These are phyloP conservation scores for Gambusia affinis DNA, from an alignment of 2,113 vertebrate species.

Conservation along the genomic window DNA sequence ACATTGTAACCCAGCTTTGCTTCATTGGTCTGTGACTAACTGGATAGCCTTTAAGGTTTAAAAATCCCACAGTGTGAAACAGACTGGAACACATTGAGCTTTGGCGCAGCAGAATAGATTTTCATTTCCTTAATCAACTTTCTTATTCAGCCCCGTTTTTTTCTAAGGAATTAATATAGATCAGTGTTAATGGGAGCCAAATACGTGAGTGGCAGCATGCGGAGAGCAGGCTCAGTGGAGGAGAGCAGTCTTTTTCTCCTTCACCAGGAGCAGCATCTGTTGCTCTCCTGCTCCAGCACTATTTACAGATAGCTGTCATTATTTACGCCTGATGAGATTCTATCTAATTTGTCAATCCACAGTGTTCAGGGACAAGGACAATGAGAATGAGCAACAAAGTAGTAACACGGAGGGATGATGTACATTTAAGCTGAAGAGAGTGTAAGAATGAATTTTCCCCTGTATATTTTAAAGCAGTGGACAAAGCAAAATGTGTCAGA, in stretches of 20 bases:
- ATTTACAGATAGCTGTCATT: constrained; percentile 75
- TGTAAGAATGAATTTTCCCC: not conserved
- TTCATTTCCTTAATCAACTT: constrained; percentile 81
- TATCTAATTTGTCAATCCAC: constrained; percentile 65
- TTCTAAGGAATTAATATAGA: constrained; percentile 76
- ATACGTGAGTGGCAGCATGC: constrained; percentile 71
- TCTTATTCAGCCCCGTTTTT: constrained; percentile 69
- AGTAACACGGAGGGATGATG: constrained; percentile 12
- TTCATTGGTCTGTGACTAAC: constrained; percentile 77
- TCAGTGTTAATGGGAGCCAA: constrained; percentile 74
- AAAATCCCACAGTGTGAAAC: constrained; percentile 76
- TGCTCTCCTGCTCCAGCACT: constrained; percentile 66
- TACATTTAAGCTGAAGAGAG: not conserved
- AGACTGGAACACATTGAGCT: constrained; percentile 76
- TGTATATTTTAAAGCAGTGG: not conserved
- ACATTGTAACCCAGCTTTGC: constrained; percentile 66
- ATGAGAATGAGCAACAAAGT: constrained; percentile 44
- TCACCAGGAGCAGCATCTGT: constrained; percentile 70
- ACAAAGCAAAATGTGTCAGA: too few relatives aligned
- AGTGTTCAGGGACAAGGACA: constrained; percentile 55
- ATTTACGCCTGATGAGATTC: constrained; percentile 70
- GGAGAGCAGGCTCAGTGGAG: constrained; percentile 66
- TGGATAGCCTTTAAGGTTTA: constrained; percentile 75
- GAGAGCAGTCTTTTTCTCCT: constrained; percentile 68
- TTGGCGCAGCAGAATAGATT: constrained; percentile 74